These are phyloP conservation scores for Acanthisitta chloris DNA, from an alignment of 2,113 vertebrate species.

Conservation along the genomic window DNA sequence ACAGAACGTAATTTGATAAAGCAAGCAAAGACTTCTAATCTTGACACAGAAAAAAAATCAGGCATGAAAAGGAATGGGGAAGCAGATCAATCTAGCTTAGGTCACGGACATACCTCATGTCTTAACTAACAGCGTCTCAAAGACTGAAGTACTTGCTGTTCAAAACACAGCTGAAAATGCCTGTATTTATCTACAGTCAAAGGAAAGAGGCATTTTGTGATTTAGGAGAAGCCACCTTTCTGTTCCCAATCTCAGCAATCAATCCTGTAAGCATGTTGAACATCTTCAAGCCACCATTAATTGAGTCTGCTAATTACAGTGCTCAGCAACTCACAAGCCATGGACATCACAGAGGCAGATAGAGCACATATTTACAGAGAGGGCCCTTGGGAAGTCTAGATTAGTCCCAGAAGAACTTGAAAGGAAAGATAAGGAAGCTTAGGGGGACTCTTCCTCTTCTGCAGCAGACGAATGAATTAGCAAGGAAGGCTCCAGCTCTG, in stretches of 20 bases:
- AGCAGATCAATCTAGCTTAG: neutral
- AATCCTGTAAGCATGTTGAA: neutral
- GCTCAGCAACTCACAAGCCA: neutral
- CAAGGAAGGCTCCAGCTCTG: constrained; percentile 36
- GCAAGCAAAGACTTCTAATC: neutral
- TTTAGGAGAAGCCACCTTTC: neutral
- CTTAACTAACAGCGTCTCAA: neutral
- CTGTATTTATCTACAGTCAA: neutral
- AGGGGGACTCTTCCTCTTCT: constrained; percentile 26
- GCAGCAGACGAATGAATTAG: constrained; percentile 30
- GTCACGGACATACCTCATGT: neutral
- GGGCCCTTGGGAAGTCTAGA: neutral
- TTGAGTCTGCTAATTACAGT: neutral
- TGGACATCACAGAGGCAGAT: neutral
- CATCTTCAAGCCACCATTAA: neutral
- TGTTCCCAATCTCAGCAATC: neutral
- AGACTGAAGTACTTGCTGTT: neutral
- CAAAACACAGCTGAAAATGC: neutral
- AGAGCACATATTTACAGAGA: neutral
- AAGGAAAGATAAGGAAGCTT: constrained; percentile 60
- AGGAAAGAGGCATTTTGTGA: neutral
- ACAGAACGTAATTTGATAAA: neutral
- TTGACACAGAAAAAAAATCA: neutral
- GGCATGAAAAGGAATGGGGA: neutral
- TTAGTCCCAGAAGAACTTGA: constrained; percentile 17